Evolutionary conservation across 2,797 vertebrate genomes (phyloP), one percentile per base, ranked within the genome.

Genomic region (Remorina albescens): DNA sequence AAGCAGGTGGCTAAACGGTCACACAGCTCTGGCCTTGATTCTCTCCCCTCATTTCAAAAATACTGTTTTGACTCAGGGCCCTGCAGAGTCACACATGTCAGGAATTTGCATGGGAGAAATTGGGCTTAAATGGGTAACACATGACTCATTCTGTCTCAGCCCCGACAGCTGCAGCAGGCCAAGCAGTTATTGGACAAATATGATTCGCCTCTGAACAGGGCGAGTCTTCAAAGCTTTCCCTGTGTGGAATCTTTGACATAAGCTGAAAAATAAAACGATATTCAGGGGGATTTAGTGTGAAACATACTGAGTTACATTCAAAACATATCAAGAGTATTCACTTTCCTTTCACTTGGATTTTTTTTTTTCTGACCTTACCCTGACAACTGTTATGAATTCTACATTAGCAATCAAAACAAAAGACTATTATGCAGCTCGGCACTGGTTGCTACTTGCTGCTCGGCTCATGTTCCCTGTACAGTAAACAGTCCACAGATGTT

Each of bases 401-500:
- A 75, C 79, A 86, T 92, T 86, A 90, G 82, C 70, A 91, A 90
- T 91, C 88, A 90, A 89, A 91, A 93, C 90, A 92, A 90, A 85
- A 90, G 86, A 67, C 83, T 85, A 84, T 88, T 91, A 87, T 88
- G 85, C 71, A 78, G 84, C 19, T 6, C 44, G 8, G 67, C 8
- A 67, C 65, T 76, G 73, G 86, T 70, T 83, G 66, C 78, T 8
- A 70, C 67, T 87, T 83, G 81, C 80, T 86, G 46, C 83, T 91
- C 88, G 89, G 88, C 83, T 90, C 87, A 77, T 69, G 79, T 90
- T 88, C 81, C 75, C 81, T 42, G 85, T 86, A 86, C 92, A 80
- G 86, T 92, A 91, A 93, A 92, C 89, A 89, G 82, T 85, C 79
- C 88, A 89, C 89, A 93, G 90, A 93, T 93, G 92, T 93, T 92